Evolutionary conservation across 2,113 vertebrate genomes (phyloP), one percentile per base, ranked within the genome.

Genomic region (Fukomys damarensis): DNA sequence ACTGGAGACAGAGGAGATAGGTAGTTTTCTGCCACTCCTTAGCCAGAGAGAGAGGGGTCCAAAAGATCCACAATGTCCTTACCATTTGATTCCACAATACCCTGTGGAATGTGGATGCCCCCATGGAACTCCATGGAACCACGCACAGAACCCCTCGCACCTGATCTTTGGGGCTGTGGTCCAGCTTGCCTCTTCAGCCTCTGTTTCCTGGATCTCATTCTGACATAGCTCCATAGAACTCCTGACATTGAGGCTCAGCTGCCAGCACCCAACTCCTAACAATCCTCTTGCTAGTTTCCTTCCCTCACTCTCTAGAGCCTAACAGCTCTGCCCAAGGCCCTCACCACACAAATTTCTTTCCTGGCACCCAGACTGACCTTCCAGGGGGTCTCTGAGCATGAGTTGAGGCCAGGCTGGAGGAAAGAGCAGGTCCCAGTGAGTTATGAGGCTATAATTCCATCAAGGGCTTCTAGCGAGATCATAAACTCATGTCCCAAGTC

Each of bases 381-480:
- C 72, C 43, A 4, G 0, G 16, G 66, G 89, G 65, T 84, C n/a
- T n/a, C 84, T 7, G 38, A 79, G 17, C 28, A 28, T 96, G 61
- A 41, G 20, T 65, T 49, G 59, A 79, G 81, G 24, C 70, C 77
- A 61, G 19, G 32, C 70, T 89, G 89, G 59, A 82, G 65, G 11
- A 58, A 84, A 96, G 95, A 95, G 82, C 96, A 92, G 96, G 90
- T 96, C 96, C 96, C 43, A 6, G 96, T 95, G 98, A 98, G 89
- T 98, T 98, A 98, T 26, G 95, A 96, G 96, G 89, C 93, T 98
- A 95, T 97, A 98, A 98, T 98, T 98, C 96, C 97, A 98, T 95
- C 98, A 96, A 87, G 98, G 93, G 92, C 68, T 98, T 97, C 97
- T 98, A 94, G 81, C 93, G 95, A 98, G 97, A 94, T 96, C 84